Percentiles rank a stretch among this genome's conserved stretches.
These are phyloP conservation scores for Dascyllus trimaculatus DNA, from an alignment of 2,113 vertebrate genomes.

Conservation along the genomic window DNA sequence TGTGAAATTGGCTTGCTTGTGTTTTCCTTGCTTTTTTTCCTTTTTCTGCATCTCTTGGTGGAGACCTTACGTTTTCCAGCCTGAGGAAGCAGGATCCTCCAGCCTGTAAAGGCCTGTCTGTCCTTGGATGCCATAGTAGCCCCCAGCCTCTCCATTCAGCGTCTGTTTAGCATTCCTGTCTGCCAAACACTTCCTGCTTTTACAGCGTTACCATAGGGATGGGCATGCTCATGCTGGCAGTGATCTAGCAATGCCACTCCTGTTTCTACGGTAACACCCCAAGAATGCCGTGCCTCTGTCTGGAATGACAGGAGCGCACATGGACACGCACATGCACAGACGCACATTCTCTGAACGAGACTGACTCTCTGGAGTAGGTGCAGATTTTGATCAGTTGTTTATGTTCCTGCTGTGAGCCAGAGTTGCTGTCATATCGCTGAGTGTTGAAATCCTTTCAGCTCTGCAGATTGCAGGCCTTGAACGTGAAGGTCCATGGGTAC, in stretches of 20 bases:
- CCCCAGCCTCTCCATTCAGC: constrained; percentile 22
- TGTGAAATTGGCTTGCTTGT: not conserved
- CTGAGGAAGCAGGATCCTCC: not conserved
- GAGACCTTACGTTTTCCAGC: constrained; percentile 8
- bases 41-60: constrained; percentile 15
- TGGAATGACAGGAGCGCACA: constrained; percentile 51
- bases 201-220: constrained; percentile 50
- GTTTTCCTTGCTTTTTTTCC: constrained; percentile 2
- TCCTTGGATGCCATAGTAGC: constrained; percentile 49
- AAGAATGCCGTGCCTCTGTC: constrained; percentile 48
- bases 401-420: constrained; percentile 1
- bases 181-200: constrained; percentile 66
- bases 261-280: constrained; percentile 58
- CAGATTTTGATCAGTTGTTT: constrained; percentile 35
- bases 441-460: constrained; percentile 58
- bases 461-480: constrained; percentile 25
- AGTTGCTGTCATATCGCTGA: constrained; percentile 48
- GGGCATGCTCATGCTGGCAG: constrained; percentile 56
- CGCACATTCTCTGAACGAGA: not conserved
- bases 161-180: constrained; percentile 68
- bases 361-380: not conserved
- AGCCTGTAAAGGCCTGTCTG: constrained; percentile 29
- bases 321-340: not conserved
- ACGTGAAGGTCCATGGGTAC: constrained; percentile 31
- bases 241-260: constrained; percentile 55